A percentile compares a stretch with the other conserved stretches of the same genome.
phyloP scores from a whole-genome alignment of 2,113 vertebrate genomes.

The Cyanoramphus novaezelandiae region DNA sequence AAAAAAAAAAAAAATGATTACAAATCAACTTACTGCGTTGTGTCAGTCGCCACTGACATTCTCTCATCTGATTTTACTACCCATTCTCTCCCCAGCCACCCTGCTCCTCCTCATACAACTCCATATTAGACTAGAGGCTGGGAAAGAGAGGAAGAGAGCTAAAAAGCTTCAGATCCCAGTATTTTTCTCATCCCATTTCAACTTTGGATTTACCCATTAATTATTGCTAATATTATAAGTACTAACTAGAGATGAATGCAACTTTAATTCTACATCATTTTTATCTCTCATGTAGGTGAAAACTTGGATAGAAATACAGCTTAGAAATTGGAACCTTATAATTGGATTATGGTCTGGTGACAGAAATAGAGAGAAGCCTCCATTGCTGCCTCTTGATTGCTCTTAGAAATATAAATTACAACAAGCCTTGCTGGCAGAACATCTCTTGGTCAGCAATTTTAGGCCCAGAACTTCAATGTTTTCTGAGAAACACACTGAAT shows the following conservation, averaged over 20 bases:
- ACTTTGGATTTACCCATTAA: neutral
- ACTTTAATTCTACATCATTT: constrained; percentile 42
- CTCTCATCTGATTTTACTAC: neutral
- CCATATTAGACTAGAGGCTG: neutral
- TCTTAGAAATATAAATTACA: constrained; percentile 55
- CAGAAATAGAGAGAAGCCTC: constrained; percentile 54
- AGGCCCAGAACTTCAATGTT: constrained; percentile 41
- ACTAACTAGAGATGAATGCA: constrained; percentile 12
- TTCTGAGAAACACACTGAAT: neutral
- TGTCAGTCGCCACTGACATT: neutral
- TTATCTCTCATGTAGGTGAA: constrained; percentile 63
- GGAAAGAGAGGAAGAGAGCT: neutral
- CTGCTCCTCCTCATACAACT: neutral
- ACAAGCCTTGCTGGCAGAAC: constrained; percentile 57
- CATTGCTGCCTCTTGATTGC: constrained; percentile 18
- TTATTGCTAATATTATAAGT: neutral
- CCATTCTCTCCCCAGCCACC: neutral
- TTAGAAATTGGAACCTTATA: constrained; percentile 30
- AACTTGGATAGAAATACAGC: constrained; percentile 25
- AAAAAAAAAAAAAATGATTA: constrained; percentile 14
- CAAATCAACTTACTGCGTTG: neutral
- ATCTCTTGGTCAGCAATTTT: constrained; percentile 63
- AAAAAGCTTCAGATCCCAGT: neutral
- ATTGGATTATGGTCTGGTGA: constrained; percentile 53
- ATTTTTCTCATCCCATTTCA: neutral